A percentile compares a stretch with the other conserved stretches of the same genome.
These are phyloP conservation scores for Emydocephalus ijimae DNA, from an alignment of 2,113 vertebrate genomes.

Conservation along the genomic window DNA sequence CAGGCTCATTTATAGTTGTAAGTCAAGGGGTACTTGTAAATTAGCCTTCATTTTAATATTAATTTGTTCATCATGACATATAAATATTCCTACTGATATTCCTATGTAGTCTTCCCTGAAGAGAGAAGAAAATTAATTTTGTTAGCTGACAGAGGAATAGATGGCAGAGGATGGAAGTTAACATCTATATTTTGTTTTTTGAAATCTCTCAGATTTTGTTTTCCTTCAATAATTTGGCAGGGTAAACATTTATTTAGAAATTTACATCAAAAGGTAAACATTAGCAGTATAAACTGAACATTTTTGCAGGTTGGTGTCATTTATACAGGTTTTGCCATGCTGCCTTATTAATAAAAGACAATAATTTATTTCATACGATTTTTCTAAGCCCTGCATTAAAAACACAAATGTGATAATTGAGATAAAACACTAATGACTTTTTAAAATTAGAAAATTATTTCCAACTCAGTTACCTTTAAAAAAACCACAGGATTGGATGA, in stretches of 20 bases:
- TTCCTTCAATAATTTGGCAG: background rate
- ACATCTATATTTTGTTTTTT: background rate
- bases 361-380: background rate
- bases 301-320: background rate
- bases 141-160: background rate
- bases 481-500: background rate
- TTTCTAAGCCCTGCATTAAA: background rate
- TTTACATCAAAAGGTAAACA: background rate
- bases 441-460: slow-evolving; percentile 9
- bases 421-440: slow-evolving; percentile 9
- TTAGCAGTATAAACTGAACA: background rate
- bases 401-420: background rate
- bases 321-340: background rate
- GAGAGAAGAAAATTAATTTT: background rate
- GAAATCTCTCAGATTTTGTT: background rate
- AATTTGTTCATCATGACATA: background rate
- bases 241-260: background rate
- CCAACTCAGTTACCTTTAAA: background rate
- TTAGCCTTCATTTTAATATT: background rate
- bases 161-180: background rate
- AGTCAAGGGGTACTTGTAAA: background rate
- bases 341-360: background rate
- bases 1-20: background rate
- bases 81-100: background rate
- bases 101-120: background rate